These are phyloP conservation scores for Caenorhabditis briggsae DNA, from an alignment of 1,140 invertebrate species.

Conservation along the genomic window DNA sequence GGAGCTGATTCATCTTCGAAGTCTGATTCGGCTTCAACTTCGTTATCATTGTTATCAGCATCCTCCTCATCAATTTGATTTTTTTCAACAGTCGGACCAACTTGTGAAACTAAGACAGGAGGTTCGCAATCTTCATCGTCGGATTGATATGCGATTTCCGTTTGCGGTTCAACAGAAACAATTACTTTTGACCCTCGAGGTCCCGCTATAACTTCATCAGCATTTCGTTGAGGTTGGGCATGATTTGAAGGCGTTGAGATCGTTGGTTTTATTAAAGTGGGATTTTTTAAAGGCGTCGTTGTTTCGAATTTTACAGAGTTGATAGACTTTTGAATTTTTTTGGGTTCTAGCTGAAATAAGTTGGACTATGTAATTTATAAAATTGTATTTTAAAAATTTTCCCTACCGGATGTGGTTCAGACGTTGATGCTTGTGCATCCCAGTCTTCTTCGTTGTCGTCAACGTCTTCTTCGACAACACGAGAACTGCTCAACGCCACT, in stretches of 20 bases:
- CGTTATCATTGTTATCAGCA: neutral
- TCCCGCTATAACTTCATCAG: slow-evolving; percentile 57
- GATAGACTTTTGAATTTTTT: neutral
- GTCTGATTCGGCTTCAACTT: slow-evolving; percentile 37
- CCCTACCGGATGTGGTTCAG: neutral
- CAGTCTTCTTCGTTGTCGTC: neutral
- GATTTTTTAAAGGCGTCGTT: no score
- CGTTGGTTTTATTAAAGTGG: neutral
- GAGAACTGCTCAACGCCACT: slow-evolving; percentile 5
- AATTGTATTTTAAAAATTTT: neutral
- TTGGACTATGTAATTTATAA: no score
- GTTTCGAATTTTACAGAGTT: no score
- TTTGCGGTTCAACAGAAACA: slow-evolving; percentile 54
- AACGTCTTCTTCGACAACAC: slow-evolving; percentile 16
- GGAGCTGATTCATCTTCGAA: slow-evolving; percentile 36
- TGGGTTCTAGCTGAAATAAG: neutral
- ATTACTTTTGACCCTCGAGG: slow-evolving; percentile 53
- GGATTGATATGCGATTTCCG: neutral
- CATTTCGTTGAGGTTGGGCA: neutral
- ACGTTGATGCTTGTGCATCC: neutral
- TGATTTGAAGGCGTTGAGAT: neutral
- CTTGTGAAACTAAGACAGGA: slow-evolving; percentile 38
- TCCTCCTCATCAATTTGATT: slow-evolving; percentile 37
- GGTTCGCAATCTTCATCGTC: slow-evolving; percentile 28
- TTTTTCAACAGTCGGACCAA: neutral